Conservation (phyloP, 2,113 vertebrate species). For the Neolamprologus kungweensis region DNA sequence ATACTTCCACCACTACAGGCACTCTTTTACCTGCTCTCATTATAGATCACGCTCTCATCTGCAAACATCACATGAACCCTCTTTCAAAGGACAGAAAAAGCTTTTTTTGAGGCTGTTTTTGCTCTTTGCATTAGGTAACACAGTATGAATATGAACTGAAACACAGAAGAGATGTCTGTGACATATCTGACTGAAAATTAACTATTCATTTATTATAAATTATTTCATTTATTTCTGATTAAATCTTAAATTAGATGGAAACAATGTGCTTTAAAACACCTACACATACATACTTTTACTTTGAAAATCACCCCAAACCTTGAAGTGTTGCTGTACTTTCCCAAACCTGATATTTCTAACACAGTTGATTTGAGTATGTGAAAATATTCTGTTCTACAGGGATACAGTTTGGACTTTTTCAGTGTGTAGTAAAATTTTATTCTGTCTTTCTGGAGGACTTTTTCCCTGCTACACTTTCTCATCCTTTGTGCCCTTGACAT, state of each 20-base stretch:
- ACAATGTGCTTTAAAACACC: background rate
- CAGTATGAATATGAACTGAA: too few relatives aligned
- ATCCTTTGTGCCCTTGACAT: constrained; percentile 71
- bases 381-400: background rate
- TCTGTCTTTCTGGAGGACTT: constrained; percentile 41
- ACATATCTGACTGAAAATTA: background rate
- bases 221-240: background rate
- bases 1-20: background rate
- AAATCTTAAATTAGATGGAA: background rate
- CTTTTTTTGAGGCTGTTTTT: background rate
- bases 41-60: background rate
- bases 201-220: background rate
- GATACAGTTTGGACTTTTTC: constrained; percentile 37
- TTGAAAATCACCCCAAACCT: background rate
- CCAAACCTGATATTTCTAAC: background rate
- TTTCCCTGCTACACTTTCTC: constrained; percentile 80
- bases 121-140: background rate
- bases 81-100: background rate
- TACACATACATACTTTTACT: accelerated
- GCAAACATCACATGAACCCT: background rate
- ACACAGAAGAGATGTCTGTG: background rate
- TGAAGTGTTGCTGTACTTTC: background rate
- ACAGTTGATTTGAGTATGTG: background rate
- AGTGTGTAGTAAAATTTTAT: background rate
- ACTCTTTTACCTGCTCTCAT: background rate